A percentile compares a stretch with the other conserved stretches of the same genome.
Evolutionary conservation across 2,113 vertebrate species (phyloP).

Genomic region (Raja brachyura): DNA sequence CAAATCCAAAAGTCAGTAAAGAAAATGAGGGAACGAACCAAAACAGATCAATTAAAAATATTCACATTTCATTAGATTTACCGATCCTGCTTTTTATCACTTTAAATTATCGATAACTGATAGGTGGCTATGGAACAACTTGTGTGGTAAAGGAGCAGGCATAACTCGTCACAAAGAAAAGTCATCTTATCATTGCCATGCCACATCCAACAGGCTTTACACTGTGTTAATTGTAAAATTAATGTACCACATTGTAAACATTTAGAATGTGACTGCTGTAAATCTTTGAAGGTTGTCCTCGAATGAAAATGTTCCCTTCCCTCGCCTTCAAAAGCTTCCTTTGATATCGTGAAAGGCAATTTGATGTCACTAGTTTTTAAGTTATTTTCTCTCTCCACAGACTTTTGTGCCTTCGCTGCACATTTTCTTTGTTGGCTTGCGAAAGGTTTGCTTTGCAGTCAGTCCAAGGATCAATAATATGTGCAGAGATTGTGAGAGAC

Average conservation of each 20-base stretch:
- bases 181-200: slow-evolving; percentile 55
- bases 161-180: slow-evolving; percentile 52
- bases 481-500: slow-evolving; percentile 73
- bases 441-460: slow-evolving; percentile 44
- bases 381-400: slow-evolving; percentile 26
- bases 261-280: slow-evolving; percentile 52
- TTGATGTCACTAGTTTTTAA: slow-evolving; percentile 44
- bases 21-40: neutral
- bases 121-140: slow-evolving; percentile 50
- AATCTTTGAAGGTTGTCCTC: slow-evolving; percentile 47
- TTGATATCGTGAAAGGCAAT: slow-evolving; percentile 48
- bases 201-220: slow-evolving; percentile 56
- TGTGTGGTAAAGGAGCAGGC: slow-evolving; percentile 64
- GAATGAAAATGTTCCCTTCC: slow-evolving; percentile 57
- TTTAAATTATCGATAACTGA: neutral
- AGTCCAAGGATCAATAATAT: slow-evolving; percentile 71
- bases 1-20: neutral
- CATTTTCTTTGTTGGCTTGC: slow-evolving; percentile 47
- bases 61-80: slow-evolving; percentile 31
- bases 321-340: slow-evolving; percentile 66
- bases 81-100: neutral
- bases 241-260: slow-evolving; percentile 60
- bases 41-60: slow-evolving; percentile 4
- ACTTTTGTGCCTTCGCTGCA: slow-evolving; percentile 33
- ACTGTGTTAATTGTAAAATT: slow-evolving; percentile 60